Conservation (phyloP, 2,113 vertebrate genomes). For the Melanerpes formicivorus region DNA sequence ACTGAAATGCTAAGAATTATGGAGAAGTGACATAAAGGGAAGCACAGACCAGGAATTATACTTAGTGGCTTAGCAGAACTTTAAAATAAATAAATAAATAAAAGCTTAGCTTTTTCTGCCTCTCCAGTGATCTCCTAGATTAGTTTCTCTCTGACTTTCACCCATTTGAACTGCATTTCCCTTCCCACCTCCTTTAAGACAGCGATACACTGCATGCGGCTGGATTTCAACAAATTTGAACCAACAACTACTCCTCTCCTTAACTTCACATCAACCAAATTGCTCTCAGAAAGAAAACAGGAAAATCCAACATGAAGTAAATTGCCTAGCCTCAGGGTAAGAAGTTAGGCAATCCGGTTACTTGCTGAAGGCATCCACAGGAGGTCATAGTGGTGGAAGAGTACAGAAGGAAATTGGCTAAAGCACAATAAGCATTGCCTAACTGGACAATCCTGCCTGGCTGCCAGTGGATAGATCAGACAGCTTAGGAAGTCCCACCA, state of each 20-base stretch:
- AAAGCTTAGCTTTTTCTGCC: not conserved
- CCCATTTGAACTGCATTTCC: not conserved
- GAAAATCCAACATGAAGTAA: not conserved
- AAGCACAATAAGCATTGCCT: not conserved
- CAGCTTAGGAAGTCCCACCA: conserved; percentile 18
- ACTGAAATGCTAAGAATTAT: conserved; percentile 92
- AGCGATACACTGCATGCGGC: not conserved
- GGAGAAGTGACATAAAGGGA: conserved; percentile 99
- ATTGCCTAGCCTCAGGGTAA: not conserved
- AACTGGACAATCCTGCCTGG: not conserved
- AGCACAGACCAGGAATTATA: conserved; percentile 88
- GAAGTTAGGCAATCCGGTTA: not conserved
- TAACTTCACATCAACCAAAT: not conserved
- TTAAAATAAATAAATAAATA: too few species aligned
- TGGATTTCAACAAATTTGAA: not conserved
- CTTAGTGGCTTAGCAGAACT: conserved; percentile 10
- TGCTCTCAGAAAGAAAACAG: not conserved
- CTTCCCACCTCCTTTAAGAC: not conserved
- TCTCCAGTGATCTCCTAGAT: not conserved
- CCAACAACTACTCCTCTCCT: not conserved
- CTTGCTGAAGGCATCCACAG: not conserved
- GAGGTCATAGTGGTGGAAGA: not conserved
- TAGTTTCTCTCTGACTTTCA: not conserved
- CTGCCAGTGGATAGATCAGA: not conserved
- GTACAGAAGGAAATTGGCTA: conserved; percentile 3